Base-by-base conservation (phyloP, 2,888 invertebrate genomes). In the Aproaerema taeniolella region DNA sequence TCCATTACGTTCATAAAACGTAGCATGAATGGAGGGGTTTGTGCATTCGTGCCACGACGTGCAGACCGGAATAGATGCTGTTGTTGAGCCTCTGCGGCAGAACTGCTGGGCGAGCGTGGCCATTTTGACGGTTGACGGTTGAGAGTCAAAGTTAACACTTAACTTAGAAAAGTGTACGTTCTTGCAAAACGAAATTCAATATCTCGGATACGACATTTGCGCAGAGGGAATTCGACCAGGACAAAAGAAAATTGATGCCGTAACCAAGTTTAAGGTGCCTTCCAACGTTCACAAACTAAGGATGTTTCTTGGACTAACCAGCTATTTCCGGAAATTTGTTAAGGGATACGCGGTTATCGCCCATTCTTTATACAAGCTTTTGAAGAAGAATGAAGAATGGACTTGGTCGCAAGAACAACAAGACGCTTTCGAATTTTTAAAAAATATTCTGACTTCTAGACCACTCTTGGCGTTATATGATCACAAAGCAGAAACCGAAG, bases 391-490 rank as follows among this genome's bases (percentile, higher is more conserved):
- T 32, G 9, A 39, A 38, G 9, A 38, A 31, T 44, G 51, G 34
- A 2, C 6, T 5, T 53, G 55, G 32, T 38, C 9, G 2, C 8
- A 9, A 3, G 31, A 37, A 7, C 31, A 40, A 33, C 28, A 36
- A n/a, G 2, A 11, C 8, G 42, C 40, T 1, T 44, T 47, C 32
- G 13, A 39, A 16, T 30, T n/a, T n/a, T 14, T 43, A 9, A 46
- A 41, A 26, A 5, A 25, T 2, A 2, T 5, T 7, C 9, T 35
- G 2, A 31, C 20, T 11, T 25, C 31, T 10, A 24, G 51, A 31
- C 55, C 55, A n/a, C 46, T 65, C 0, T 31, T 68, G 14, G 49
- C 45, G 1, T 37, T 62, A 6, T 59, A 51, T 35, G 41, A 60
- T 17, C 44, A 41, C 1, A 28, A 35, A 1, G 45, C 45, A 1